Evolutionary conservation across 2,888 invertebrate genomes (phyloP).

Genomic region (Melanchra persicariae): DNA sequence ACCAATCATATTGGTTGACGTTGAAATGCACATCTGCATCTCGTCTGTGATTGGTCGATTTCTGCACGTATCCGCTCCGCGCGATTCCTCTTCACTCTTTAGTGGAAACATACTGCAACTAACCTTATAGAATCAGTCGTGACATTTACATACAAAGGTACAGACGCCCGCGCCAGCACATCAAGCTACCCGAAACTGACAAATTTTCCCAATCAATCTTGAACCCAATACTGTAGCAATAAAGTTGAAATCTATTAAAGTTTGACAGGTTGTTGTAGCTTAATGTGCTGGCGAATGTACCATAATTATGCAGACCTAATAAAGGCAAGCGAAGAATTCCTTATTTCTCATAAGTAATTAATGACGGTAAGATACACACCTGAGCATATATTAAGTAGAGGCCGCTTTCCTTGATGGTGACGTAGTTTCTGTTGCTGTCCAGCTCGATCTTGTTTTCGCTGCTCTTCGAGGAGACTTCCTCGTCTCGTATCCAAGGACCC

Average conservation of each 20-base stretch:
- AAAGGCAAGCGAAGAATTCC: constrained; percentile 7
- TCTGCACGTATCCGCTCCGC: background rate
- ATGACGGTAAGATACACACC: constrained; percentile 70
- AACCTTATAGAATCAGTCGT: background rate
- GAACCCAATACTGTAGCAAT: too few relatives aligned
- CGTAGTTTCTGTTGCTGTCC: constrained; percentile 72
- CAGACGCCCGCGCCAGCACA: too few relatives aligned
- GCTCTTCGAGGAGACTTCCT: constrained; percentile 80
- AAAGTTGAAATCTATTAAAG: too few relatives aligned
- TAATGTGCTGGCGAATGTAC: too few relatives aligned
- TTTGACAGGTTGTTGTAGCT: too few relatives aligned
- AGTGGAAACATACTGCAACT: background rate
- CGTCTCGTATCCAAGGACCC: constrained; percentile 85
- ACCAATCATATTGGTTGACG: background rate
- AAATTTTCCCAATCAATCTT: too few relatives aligned
- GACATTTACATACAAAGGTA: background rate
- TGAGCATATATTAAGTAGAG: constrained; percentile 86
- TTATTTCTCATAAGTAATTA: background rate
- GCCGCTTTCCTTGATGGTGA: constrained; percentile 82
- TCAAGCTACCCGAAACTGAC: too few relatives aligned
- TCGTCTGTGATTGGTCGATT: background rate
- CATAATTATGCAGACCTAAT: too few relatives aligned
- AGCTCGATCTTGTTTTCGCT: constrained; percentile 82
- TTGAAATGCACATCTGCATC: background rate
- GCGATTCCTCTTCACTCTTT: background rate